Conservation (phyloP, 2,113 vertebrate genomes). For the Cebidichthys violaceus region DNA sequence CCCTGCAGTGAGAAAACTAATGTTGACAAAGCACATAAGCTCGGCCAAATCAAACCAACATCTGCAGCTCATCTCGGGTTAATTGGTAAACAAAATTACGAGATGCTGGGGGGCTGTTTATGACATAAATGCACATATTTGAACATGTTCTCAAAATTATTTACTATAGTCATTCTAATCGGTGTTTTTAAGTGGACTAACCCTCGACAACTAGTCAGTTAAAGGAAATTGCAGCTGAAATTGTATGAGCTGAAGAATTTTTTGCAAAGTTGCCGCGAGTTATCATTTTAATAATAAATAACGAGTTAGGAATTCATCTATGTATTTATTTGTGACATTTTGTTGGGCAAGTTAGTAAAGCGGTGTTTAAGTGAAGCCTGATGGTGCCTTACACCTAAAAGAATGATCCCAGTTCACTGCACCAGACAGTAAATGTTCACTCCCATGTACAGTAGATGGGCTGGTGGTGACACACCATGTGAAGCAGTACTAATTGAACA, state of each 20-base stretch:
- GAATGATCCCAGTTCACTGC: neutral
- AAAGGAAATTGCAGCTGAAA: neutral
- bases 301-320: neutral
- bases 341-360: neutral
- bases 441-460: neutral
- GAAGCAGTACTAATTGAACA: neutral
- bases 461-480: constrained; percentile 4
- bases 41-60: constrained; percentile 85
- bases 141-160: neutral
- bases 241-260: neutral
- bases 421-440: neutral
- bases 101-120: neutral
- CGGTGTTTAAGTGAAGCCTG: neutral
- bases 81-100: constrained; percentile 26
- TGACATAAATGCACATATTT: constrained; percentile 13
- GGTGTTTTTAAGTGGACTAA: neutral
- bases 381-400: neutral
- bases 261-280: neutral
- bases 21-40: constrained; percentile 85
- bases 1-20: constrained; percentile 79
- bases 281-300: neutral
- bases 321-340: neutral
- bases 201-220: neutral
- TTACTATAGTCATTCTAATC: neutral
- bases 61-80: constrained; percentile 68